Percentiles rank a stretch among this genome's conserved stretches.
phyloP scores from a whole-genome alignment of 2,113 vertebrate species.

The Cyphomyrus plagiostoma region DNA sequence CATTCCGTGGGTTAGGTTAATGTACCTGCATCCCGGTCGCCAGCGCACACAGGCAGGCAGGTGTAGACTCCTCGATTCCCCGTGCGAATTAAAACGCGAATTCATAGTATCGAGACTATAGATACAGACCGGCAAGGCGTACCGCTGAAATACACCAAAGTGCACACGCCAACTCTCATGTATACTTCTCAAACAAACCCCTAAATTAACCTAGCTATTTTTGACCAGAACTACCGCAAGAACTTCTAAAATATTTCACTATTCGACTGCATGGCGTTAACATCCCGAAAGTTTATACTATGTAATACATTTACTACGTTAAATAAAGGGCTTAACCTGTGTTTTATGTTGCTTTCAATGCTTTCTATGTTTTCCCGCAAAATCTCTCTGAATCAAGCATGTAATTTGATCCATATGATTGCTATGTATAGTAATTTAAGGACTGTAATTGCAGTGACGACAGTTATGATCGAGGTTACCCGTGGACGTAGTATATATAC shows the following conservation, averaged over 20 bases:
- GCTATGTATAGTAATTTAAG: not conserved
- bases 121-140: not conserved
- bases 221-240: conserved; percentile 22
- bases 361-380: not conserved
- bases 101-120: not conserved
- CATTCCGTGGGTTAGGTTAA: not conserved
- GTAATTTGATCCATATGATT: conserved; percentile 1
- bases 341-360: conserved; percentile 1
- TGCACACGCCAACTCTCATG: conserved; percentile 7
- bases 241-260: conserved; percentile 15
- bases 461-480: not conserved
- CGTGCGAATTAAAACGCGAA: not conserved
- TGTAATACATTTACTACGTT: not conserved
- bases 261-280: not conserved
- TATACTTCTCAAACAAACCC: conserved; percentile 15
- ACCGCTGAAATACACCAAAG: conserved; percentile 12
- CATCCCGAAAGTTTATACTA: not conserved
- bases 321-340: not conserved
- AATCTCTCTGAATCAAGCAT: not conserved
- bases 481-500: not conserved
- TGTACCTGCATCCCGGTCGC: not conserved
- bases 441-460: not conserved
- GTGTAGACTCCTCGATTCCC: not conserved
- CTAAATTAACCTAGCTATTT: conserved; percentile 30
- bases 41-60: not conserved